Percentiles rank a stretch among this genome's conserved stretches.
Conservation (phyloP, 2,113 vertebrate species). For the Peromyscus leucopus region DNA sequence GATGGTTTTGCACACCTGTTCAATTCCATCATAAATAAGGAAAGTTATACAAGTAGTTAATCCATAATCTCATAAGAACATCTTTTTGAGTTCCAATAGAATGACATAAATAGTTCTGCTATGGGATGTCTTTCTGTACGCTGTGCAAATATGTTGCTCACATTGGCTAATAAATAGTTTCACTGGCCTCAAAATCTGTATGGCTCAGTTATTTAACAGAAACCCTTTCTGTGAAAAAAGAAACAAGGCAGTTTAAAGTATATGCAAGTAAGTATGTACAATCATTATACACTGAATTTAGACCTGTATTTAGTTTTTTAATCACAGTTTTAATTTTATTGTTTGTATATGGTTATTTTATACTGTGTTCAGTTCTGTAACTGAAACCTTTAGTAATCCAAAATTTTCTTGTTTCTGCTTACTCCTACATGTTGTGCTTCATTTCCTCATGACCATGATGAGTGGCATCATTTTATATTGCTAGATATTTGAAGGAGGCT, state of each 20-base stretch:
- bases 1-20: background rate
- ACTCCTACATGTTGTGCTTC: background rate
- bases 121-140: too few relatives aligned
- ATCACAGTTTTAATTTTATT: background rate
- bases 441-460: background rate
- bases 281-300: background rate
- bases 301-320: background rate
- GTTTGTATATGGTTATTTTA: background rate
- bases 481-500: background rate
- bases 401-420: background rate
- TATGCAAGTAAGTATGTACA: background rate
- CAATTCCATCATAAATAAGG: background rate
- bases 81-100: background rate
- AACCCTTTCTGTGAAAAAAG: background rate
- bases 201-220: background rate
- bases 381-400: background rate
- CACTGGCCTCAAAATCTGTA: background rate
- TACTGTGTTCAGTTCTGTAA: background rate
- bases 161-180: background rate
- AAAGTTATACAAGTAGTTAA: background rate
- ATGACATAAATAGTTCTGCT: background rate
- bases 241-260: background rate
- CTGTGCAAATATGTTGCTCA: too few relatives aligned
- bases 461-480: background rate
- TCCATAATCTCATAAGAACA: too few relatives aligned